Conservation (phyloP, 1,140 invertebrate genomes). For the Drosophila busckii region DNA sequence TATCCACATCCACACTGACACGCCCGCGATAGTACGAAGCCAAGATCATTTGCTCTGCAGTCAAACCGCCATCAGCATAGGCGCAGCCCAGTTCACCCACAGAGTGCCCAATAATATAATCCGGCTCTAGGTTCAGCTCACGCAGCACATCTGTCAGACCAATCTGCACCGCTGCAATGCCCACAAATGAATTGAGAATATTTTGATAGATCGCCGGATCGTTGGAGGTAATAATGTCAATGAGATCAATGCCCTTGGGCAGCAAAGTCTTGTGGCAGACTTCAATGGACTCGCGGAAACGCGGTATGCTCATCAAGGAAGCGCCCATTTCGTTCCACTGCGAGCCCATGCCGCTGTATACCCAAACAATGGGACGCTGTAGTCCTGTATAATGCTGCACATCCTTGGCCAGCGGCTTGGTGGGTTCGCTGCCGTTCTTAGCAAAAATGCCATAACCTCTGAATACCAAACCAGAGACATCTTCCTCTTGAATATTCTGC, state of each 20-base stretch:
- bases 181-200: conserved; percentile 92
- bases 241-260: conserved; percentile 88
- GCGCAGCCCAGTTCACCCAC: conserved; percentile 93
- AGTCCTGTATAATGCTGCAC: conserved; percentile 82
- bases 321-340: conserved; percentile 93
- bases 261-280: conserved; percentile 86
- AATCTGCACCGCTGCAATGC: conserved; percentile 93
- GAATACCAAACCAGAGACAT: conserved; percentile 81
- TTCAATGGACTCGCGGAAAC: conserved; percentile 86
- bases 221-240: conserved; percentile 87
- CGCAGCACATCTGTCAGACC: conserved; percentile 89
- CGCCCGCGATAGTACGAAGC: conserved; percentile 91
- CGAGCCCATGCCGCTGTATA: conserved; percentile 95
- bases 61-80: conserved; percentile 92
- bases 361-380: conserved; percentile 87
- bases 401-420: conserved; percentile 78
- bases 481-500: conserved; percentile 81
- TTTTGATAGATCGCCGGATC: conserved; percentile 89
- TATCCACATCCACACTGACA: conserved; percentile 88
- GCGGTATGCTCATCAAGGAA: conserved; percentile 82
- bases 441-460: conserved; percentile 81
- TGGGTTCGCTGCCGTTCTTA: conserved; percentile 79
- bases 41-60: conserved; percentile 90
- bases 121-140: conserved; percentile 85
- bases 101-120: conserved; percentile 93